Conservation (phyloP, 2,797 vertebrate species). For the Brotula barbata region DNA sequence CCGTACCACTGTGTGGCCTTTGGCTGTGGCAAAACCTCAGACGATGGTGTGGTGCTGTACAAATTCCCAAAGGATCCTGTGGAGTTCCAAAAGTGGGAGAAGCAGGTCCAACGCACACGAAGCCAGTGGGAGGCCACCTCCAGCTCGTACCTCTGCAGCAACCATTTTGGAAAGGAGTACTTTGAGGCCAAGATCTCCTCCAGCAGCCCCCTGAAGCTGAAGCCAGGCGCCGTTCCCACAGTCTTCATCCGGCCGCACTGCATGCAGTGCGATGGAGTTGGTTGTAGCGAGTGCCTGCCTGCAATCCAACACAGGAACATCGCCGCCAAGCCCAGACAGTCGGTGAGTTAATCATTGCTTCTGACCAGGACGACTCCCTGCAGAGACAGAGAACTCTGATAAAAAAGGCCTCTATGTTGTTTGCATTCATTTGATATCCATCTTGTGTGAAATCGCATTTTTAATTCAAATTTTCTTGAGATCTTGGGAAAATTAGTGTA, state of each 20-base stretch:
- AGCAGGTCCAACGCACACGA: constrained; percentile 79
- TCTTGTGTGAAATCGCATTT: too few species aligned
- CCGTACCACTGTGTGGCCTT: constrained; percentile 78
- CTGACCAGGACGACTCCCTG: neutral
- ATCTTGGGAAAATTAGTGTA: too few species aligned
- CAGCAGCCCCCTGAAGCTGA: constrained; percentile 62
- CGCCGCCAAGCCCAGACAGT: constrained; percentile 34
- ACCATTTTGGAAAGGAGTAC: constrained; percentile 81
- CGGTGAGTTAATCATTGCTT: constrained; percentile 51
- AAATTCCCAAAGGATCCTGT: constrained; percentile 76
- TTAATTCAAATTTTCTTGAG: too few species aligned
- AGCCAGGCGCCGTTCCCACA: constrained; percentile 74
- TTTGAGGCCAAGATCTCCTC: constrained; percentile 63
- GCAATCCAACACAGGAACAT: constrained; percentile 48
- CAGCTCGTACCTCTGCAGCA: constrained; percentile 76
- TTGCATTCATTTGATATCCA: too few species aligned
- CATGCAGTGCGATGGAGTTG: constrained; percentile 58
- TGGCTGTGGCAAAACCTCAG: constrained; percentile 76
- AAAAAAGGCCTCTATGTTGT: too few species aligned
- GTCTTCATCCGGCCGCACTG: constrained; percentile 76
- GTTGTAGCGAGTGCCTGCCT: constrained; percentile 61
- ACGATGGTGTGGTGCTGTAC: constrained; percentile 74
- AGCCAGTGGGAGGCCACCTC: constrained; percentile 69
- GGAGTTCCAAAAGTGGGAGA: constrained; percentile 80
- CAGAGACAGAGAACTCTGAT: neutral